Conservation (phyloP, 2,888 invertebrate species). For the Ctena decussata region DNA sequence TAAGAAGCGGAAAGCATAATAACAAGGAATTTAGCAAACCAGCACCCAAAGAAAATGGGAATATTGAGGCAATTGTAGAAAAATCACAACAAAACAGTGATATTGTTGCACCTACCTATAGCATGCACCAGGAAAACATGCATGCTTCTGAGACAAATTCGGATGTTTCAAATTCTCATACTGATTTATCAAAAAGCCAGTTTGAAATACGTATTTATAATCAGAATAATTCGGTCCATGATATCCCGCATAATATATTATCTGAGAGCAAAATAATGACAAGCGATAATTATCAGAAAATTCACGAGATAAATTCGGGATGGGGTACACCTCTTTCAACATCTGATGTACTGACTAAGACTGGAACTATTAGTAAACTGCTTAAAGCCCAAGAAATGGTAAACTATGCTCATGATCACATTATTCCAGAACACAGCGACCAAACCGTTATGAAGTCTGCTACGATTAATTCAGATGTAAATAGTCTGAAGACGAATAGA, state of each 20-base stretch:
- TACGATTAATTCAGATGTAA: background rate
- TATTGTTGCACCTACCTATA: too few species aligned
- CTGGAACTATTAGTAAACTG: background rate
- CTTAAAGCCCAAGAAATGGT: background rate
- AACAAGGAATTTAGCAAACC: too few species aligned
- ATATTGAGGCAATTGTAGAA: too few species aligned
- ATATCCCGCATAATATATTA: too few species aligned
- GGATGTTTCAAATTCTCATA: too few species aligned
- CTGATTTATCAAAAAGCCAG: too few species aligned
- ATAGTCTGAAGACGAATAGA: background rate
- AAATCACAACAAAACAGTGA: too few species aligned
- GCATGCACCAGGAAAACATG: too few species aligned
- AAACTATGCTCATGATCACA: background rate
- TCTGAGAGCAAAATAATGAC: background rate
- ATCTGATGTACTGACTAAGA: background rate
- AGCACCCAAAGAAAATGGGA: too few species aligned
- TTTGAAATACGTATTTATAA: too few species aligned
- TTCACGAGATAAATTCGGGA: background rate
- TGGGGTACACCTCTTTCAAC: background rate
- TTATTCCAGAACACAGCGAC: background rate
- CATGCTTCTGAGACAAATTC: too few species aligned
- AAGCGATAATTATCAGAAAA: background rate
- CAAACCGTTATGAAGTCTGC: background rate
- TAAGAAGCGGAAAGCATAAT: too few species aligned
- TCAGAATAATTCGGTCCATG: background rate